These are phyloP conservation scores for Diglossa cyanea DNA, from an alignment of 2,797 vertebrate genomes.

Conservation along the genomic window DNA sequence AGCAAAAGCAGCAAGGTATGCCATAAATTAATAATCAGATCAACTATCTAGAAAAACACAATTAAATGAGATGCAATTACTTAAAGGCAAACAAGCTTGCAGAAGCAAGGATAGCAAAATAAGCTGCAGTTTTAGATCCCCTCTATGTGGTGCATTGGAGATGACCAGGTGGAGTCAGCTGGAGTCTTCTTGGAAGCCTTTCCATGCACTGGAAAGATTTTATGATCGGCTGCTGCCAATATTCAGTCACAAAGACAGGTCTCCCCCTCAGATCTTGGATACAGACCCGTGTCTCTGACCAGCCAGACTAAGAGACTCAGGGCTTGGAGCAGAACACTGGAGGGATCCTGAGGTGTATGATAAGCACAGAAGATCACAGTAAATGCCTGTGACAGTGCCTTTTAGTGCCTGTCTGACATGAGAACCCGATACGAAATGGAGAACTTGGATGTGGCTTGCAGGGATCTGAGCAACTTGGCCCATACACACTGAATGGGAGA, in stretches of 20 bases:
- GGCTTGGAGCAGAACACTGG: neutral
- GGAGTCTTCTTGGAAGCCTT: neutral
- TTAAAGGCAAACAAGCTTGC: neutral
- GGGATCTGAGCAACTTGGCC: neutral
- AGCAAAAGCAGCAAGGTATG: neutral
- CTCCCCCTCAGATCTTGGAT: neutral
- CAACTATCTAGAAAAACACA: neutral
- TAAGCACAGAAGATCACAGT: neutral
- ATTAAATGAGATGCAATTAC: neutral
- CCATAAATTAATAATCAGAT: neutral
- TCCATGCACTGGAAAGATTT: neutral
- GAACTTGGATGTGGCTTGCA: neutral
- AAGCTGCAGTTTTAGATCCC: neutral
- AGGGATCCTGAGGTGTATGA: neutral
- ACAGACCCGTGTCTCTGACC: accelerated
- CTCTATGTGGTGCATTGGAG: neutral
- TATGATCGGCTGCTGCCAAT: neutral
- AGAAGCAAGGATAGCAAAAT: neutral
- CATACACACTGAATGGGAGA: accelerated
- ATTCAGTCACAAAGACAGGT: neutral
- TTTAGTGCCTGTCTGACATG: neutral
- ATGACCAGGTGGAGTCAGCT: neutral
- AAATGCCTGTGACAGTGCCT: neutral
- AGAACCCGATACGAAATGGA: neutral
- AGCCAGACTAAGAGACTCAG: neutral